phyloP scores from a whole-genome alignment of 1,140 invertebrate species.

The Tachypleus tridentatus region DNA sequence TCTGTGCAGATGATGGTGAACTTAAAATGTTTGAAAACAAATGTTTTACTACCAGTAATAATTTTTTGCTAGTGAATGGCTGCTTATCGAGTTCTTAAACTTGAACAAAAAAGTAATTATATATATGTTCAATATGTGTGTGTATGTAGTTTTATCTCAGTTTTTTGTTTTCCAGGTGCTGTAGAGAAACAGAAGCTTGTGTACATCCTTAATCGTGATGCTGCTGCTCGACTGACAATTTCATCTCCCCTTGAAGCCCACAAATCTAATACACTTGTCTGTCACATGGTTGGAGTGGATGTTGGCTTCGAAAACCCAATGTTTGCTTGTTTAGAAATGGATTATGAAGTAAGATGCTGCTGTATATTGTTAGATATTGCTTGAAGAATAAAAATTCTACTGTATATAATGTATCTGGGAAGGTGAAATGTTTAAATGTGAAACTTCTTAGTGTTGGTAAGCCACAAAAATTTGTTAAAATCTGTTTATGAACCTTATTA shows the following conservation, averaged over 20 bases:
- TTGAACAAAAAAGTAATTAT: neutral
- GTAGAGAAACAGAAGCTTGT: constrained; percentile 98
- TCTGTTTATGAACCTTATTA: too few species aligned
- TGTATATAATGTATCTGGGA: too few species aligned
- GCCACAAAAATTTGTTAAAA: too few species aligned
- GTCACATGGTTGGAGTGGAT: constrained; percentile 97
- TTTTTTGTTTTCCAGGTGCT: constrained; percentile 47
- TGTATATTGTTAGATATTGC: too few species aligned
- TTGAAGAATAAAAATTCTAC: too few species aligned
- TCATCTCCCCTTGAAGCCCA: constrained; percentile 98
- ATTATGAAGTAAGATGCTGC: constrained; percentile 67
- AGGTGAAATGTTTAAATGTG: too few species aligned
- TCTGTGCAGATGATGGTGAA: too few species aligned
- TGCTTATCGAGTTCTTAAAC: too few species aligned
- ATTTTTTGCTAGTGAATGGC: too few species aligned
- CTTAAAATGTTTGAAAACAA: too few species aligned
- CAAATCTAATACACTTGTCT: constrained; percentile 97
- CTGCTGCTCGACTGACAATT: constrained; percentile 91
- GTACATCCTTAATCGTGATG: constrained; percentile 96
- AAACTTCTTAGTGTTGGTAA: too few species aligned
- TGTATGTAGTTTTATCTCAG: constrained; percentile 4
- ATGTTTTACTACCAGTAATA: too few species aligned
- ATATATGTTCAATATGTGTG: constrained; percentile 1
- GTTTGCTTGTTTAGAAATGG: constrained; percentile 98
- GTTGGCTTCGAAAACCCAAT: constrained; percentile 99